Conservation (phyloP, 2,113 vertebrate species). For the Athene noctua region DNA sequence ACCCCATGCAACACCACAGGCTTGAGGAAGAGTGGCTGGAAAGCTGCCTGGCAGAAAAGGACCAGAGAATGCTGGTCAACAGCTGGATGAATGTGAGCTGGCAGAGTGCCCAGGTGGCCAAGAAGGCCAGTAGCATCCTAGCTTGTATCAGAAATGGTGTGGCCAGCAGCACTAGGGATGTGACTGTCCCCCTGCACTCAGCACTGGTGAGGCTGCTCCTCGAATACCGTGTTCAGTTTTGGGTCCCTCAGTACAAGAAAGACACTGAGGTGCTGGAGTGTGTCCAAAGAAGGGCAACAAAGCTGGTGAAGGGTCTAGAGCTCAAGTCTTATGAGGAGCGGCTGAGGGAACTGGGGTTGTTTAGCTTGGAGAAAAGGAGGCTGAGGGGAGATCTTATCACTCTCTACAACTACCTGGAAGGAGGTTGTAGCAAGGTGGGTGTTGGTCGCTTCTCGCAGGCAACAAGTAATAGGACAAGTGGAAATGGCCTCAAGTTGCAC, state of each 20-base stretch:
- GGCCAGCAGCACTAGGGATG: neutral
- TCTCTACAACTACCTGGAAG: neutral
- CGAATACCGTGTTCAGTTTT: neutral
- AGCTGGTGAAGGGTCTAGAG: neutral
- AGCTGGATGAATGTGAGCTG: neutral
- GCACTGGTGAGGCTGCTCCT: neutral
- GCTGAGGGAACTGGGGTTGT: neutral
- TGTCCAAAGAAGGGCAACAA: neutral
- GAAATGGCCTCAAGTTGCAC: neutral
- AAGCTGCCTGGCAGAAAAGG: neutral
- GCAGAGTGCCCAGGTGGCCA: neutral
- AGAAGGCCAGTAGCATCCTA: neutral
- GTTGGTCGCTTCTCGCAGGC: neutral
- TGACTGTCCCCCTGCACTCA: rapidly evolving
- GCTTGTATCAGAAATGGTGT: neutral
- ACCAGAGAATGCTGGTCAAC: neutral
- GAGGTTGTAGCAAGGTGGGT: neutral
- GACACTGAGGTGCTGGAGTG: neutral
- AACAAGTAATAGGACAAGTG: neutral
- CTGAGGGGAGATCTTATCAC: neutral
- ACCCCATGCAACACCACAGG: neutral
- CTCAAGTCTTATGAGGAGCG: neutral
- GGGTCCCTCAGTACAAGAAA: too few relatives aligned
- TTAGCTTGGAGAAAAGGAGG: neutral
- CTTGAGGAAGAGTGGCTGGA: neutral